A percentile compares a stretch with the other conserved stretches of the same genome.
Conservation (phyloP, 23 tunicate species). For the Aplidium turbinatum region DNA sequence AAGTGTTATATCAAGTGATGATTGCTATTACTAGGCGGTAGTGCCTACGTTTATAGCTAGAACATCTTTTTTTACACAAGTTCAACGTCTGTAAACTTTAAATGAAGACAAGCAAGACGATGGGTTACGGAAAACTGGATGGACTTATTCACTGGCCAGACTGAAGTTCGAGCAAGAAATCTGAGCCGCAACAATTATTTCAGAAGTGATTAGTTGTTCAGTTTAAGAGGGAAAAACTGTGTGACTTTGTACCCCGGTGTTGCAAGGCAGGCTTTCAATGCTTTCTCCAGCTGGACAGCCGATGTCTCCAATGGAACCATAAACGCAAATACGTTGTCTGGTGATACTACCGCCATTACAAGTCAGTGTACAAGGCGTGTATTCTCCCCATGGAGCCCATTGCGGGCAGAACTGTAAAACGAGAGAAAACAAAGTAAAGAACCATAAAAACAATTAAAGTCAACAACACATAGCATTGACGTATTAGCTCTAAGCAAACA, state of each 20-base stretch:
- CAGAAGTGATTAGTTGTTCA: too few relatives aligned
- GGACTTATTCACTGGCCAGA: too few relatives aligned
- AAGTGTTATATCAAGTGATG: too few relatives aligned
- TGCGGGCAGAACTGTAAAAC: background rate
- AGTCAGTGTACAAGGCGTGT: conserved; percentile 11
- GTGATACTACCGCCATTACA: conserved; percentile 41
- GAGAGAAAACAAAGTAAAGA: background rate
- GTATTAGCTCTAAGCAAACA: conserved; percentile 33
- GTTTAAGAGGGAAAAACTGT: too few relatives aligned
- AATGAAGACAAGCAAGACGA: too few relatives aligned
- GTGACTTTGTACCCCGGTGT: background rate
- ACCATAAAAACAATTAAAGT: background rate
- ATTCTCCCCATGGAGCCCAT: conserved; percentile 26
- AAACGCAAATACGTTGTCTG: conserved; percentile 15
- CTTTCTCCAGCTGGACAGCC: conserved; percentile 47
- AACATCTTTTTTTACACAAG: too few relatives aligned
- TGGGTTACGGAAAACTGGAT: too few relatives aligned
- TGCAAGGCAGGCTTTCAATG: background rate
- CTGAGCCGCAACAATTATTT: too few relatives aligned
- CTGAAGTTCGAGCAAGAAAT: too few relatives aligned
- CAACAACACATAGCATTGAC: background rate
- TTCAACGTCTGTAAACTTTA: too few relatives aligned
- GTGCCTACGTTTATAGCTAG: too few relatives aligned
- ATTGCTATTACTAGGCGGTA: too few relatives aligned
- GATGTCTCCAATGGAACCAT: conserved; percentile 42